A percentile compares a stretch with the other conserved stretches of the same genome.
phyloP scores from a whole-genome alignment of 2,888 invertebrate species.

The Arctia plantaginis region DNA sequence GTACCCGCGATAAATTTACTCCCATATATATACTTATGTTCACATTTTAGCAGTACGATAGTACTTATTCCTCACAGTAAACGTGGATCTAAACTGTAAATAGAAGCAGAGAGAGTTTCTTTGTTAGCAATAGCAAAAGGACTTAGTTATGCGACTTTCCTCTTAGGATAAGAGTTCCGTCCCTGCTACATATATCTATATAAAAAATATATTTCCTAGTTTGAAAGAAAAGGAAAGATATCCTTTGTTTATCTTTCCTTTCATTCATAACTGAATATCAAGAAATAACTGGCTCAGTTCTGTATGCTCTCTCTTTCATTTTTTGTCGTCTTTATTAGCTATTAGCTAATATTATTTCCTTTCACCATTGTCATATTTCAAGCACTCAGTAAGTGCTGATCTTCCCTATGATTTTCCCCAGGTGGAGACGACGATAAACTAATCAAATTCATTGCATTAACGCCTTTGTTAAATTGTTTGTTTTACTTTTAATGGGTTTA shows the following conservation, averaged over 20 bases:
- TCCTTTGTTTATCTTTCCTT: background rate
- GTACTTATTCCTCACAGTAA: background rate
- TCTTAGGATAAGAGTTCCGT: background rate
- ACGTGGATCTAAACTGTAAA: background rate
- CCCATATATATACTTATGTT: background rate
- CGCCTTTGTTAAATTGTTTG: background rate
- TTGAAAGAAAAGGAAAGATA: too few relatives aligned
- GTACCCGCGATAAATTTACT: conserved; percentile 7
- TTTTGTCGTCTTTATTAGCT: background rate
- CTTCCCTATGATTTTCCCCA: background rate
- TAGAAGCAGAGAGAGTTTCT: background rate
- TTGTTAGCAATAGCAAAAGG: background rate
- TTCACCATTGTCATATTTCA: background rate
- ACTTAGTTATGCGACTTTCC: background rate
- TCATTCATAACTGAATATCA: too few relatives aligned
- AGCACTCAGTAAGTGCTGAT: background rate
- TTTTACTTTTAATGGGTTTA: background rate
- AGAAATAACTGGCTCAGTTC: background rate
- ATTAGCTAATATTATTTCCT: background rate
- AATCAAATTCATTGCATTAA: background rate
- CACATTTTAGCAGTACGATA: background rate
- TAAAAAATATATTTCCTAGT: too few relatives aligned
- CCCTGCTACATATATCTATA: background rate
- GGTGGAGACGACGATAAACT: background rate
- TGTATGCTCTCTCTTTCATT: background rate